Conservation (phyloP, 2,113 vertebrate genomes). For the Phylloscopus trochilus region DNA sequence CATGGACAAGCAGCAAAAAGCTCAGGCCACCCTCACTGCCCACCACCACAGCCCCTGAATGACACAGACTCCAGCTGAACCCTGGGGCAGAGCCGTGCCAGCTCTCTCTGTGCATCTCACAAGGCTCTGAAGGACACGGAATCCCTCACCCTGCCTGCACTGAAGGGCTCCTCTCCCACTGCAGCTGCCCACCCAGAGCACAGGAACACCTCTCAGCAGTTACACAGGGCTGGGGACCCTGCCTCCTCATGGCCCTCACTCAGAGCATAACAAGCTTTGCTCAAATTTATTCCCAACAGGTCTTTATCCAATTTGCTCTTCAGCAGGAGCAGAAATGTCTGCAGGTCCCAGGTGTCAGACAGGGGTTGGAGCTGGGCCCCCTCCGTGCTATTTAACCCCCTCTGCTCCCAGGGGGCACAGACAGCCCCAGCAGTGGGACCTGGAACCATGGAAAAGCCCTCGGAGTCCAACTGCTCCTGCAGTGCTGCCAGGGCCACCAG, state of each 20-base stretch:
- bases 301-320: background rate
- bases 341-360: background rate
- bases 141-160: background rate
- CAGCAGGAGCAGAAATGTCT: accelerated
- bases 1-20: accelerated
- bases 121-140: background rate
- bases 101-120: background rate
- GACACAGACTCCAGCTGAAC: background rate
- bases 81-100: accelerated
- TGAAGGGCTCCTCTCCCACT: background rate
- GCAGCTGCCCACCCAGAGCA: accelerated
- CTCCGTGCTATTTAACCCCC: background rate
- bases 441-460: background rate
- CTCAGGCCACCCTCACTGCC: background rate
- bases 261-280: accelerated
- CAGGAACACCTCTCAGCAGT: background rate
- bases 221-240: background rate
- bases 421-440: background rate
- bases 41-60: accelerated
- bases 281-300: background rate
- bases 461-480: accelerated
- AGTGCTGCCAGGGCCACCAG: background rate
- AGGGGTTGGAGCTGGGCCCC: background rate
- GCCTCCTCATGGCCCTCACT: accelerated
- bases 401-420: background rate